phyloP scores from a whole-genome alignment of 2,797 vertebrate genomes.

The Moxostoma hubbsi region DNA sequence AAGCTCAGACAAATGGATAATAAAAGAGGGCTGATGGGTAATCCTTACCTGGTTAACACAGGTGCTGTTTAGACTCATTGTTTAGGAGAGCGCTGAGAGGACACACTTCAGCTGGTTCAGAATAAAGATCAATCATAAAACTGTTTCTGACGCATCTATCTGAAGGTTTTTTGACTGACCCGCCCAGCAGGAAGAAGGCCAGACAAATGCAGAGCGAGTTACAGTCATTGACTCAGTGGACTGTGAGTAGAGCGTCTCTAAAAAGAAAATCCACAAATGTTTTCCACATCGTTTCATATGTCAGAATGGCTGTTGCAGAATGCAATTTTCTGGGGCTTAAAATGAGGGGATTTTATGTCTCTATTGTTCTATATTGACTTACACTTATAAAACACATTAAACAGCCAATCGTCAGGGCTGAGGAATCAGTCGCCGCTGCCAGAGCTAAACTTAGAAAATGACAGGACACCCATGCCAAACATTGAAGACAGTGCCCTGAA shows the following conservation, averaged over 20 bases:
- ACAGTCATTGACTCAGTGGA: neutral
- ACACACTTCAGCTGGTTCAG: no score
- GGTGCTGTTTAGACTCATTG: neutral
- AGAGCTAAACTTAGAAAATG: constrained; percentile 82
- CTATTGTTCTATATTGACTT: constrained; percentile 47
- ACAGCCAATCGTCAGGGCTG: constrained; percentile 59
- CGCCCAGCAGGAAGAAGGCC: no score
- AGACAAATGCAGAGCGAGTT: neutral
- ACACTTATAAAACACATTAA: constrained; percentile 21
- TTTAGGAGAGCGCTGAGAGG: no score
- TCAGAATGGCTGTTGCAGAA: neutral
- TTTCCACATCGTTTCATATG: constrained; percentile 8
- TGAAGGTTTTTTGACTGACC: no score
- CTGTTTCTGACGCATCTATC: no score
- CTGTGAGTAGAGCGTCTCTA: neutral
- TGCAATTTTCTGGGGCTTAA: constrained; percentile 3
- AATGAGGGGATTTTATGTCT: neutral
- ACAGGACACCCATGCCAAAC: constrained; percentile 72
- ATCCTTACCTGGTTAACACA: neutral
- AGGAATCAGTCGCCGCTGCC: constrained; percentile 64
- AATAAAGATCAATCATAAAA: no score
- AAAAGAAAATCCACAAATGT: neutral
- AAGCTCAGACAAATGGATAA: neutral
- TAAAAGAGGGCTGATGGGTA: neutral
- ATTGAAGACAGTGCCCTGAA: constrained; percentile 58